Percentiles rank a stretch among this genome's conserved stretches.
Conservation (phyloP, 1,140 invertebrate genomes). For the Zaprionus africanus region DNA sequence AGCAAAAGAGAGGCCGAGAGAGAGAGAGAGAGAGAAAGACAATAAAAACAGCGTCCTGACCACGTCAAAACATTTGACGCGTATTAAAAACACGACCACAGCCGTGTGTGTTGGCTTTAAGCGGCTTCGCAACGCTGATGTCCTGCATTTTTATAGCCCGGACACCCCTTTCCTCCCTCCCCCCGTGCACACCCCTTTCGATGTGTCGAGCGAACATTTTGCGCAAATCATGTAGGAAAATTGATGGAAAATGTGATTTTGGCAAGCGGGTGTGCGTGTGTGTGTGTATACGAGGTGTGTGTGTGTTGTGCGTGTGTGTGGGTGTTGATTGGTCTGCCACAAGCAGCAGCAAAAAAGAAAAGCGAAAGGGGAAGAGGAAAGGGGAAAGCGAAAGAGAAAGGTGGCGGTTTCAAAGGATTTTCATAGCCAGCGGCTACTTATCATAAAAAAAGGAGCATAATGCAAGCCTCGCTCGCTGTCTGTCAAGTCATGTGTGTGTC, state of each 20-base stretch:
- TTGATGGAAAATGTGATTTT: slow-evolving; percentile 76
- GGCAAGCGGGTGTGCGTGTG: slow-evolving; percentile 30
- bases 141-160: slow-evolving; percentile 46
- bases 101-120: slow-evolving; percentile 64
- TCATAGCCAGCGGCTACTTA: slow-evolving; percentile 79
- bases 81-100: slow-evolving; percentile 72
- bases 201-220: slow-evolving; percentile 57
- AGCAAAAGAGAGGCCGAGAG: slow-evolving; percentile 16
- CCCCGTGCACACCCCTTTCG: slow-evolving; percentile 14
- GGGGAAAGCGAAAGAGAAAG: slow-evolving; percentile 23
- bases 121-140: slow-evolving; percentile 61
- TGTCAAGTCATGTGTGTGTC: slow-evolving; percentile 77
- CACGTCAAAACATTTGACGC: slow-evolving; percentile 77
- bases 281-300: background rate
- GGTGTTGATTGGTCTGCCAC: slow-evolving; percentile 71
- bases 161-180: background rate
- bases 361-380: slow-evolving; percentile 6
- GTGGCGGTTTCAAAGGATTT: slow-evolving; percentile 70
- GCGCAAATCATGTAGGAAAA: slow-evolving; percentile 82
- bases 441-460: slow-evolving; percentile 76
- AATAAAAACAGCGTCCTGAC: slow-evolving; percentile 53
- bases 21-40: background rate
- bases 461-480: slow-evolving; percentile 60
- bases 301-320: slow-evolving; percentile 6
- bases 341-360: slow-evolving; percentile 31